Evolutionary conservation across 2,888 invertebrate species (phyloP).

Genomic region (Entomobrya proxima): DNA sequence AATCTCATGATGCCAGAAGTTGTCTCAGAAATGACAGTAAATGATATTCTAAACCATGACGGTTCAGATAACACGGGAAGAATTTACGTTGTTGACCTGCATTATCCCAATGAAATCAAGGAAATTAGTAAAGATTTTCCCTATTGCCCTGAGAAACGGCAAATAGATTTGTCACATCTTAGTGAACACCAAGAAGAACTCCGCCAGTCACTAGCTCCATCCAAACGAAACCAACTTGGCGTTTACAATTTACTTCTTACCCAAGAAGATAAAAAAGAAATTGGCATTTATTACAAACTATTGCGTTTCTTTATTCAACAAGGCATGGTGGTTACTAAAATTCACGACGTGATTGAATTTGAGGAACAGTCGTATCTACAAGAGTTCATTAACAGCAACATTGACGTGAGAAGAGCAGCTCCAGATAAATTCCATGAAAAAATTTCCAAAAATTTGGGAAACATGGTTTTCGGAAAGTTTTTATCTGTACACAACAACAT

Average conservation of each 20-base stretch:
- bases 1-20: no score
- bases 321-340: background rate
- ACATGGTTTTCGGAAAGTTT: background rate
- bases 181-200: no score
- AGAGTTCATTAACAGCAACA: background rate
- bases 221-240: no score
- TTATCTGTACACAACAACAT: background rate
- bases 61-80: no score
- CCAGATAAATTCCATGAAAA: background rate
- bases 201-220: no score
- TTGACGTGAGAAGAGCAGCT: background rate
- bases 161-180: no score
- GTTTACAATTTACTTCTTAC: background rate
- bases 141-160: no score
- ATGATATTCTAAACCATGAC: no score
- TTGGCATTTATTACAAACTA: background rate
- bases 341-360: background rate
- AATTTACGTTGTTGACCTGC: no score
- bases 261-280: background rate
- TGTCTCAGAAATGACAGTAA: no score
- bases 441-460: background rate
- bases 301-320: background rate
- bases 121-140: no score
- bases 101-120: no score
- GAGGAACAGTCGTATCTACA: background rate